phyloP scores from a whole-genome alignment of 1,140 invertebrate genomes.

The Brachionus paranguensis region DNA sequence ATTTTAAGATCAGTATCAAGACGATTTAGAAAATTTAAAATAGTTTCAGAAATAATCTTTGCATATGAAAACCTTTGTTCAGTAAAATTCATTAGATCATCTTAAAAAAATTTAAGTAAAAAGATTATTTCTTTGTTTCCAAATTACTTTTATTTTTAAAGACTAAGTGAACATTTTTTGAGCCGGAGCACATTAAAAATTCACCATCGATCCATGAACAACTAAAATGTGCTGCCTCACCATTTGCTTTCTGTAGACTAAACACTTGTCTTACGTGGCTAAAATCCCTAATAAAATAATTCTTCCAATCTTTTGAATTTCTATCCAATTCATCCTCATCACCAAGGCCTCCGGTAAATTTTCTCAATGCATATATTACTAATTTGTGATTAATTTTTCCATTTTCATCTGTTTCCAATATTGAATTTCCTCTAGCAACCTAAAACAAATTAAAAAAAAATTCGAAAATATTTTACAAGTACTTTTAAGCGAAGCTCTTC shows the following conservation, averaged over 20 bases:
- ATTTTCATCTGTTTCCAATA: conserved; percentile 48
- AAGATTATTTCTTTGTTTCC: background rate
- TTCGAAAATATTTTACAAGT: background rate
- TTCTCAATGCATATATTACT: conserved; percentile 56
- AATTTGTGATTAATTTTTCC: conserved; percentile 45
- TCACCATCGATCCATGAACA: conserved; percentile 50
- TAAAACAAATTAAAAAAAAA: conserved; percentile 39
- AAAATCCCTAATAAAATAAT: conserved; percentile 54
- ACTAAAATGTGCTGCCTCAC: conserved; percentile 58
- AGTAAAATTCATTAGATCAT: conserved; percentile 54
- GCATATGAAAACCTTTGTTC: conserved; percentile 54
- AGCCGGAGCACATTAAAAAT: conserved; percentile 54
- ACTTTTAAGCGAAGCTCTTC: conserved; percentile 48
- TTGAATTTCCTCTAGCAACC: conserved; percentile 56
- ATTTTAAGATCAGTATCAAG: conserved; percentile 41
- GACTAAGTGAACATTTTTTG: conserved; percentile 59
- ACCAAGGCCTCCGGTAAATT: conserved; percentile 59
- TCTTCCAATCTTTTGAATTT: conserved; percentile 48
- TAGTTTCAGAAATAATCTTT: conserved; percentile 49
- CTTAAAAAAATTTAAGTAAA: conserved; percentile 41
- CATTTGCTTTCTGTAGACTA: conserved; percentile 57
- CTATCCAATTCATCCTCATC: conserved; percentile 56
- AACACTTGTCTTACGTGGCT: conserved; percentile 48
- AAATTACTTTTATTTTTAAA: conserved; percentile 49
- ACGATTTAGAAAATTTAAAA: conserved; percentile 47